These are phyloP conservation scores for Lepidochrysops patricia DNA, from an alignment of 2,888 invertebrate genomes.

Conservation along the genomic window DNA sequence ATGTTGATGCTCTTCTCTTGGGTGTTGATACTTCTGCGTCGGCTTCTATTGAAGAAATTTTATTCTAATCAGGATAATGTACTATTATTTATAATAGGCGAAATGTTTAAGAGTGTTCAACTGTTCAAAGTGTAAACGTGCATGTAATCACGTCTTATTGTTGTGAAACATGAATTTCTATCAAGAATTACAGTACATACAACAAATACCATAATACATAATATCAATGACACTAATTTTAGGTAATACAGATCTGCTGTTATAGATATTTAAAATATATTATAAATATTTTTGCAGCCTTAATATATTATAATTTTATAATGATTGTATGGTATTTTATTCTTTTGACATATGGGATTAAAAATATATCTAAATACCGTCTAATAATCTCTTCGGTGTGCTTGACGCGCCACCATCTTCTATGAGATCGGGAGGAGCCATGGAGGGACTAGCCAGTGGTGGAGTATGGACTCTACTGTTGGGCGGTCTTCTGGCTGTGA, in stretches of 20 bases:
- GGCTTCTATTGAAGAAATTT: conserved; percentile 33
- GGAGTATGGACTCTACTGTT: conserved; percentile 82
- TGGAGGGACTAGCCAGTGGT: conserved; percentile 79
- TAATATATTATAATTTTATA: too few species aligned
- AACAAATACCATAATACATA: too few species aligned
- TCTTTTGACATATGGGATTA: neutral
- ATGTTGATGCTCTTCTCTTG: conserved; percentile 74
- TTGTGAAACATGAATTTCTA: too few species aligned
- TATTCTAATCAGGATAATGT: neutral
- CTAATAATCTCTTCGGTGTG: conserved; percentile 81
- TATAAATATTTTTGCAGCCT: too few species aligned
- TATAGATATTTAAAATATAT: too few species aligned
- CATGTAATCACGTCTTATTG: too few species aligned
- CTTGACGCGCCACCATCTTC: conserved; percentile 89
- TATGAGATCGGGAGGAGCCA: conserved; percentile 78
- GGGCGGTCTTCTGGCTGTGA: conserved; percentile 64
- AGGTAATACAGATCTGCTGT: too few species aligned
- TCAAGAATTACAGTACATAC: too few species aligned
- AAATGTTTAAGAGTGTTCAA: too few species aligned
- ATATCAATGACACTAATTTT: too few species aligned
- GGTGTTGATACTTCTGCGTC: conserved; percentile 77
- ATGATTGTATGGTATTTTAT: too few species aligned
- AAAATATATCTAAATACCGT: conserved; percentile 53
- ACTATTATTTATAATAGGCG: neutral
- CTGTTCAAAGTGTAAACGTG: too few species aligned